A percentile compares a stretch with the other conserved stretches of the same genome.
Conservation (phyloP, 1,140 invertebrate species). For the Luehdorfia chinensis region DNA sequence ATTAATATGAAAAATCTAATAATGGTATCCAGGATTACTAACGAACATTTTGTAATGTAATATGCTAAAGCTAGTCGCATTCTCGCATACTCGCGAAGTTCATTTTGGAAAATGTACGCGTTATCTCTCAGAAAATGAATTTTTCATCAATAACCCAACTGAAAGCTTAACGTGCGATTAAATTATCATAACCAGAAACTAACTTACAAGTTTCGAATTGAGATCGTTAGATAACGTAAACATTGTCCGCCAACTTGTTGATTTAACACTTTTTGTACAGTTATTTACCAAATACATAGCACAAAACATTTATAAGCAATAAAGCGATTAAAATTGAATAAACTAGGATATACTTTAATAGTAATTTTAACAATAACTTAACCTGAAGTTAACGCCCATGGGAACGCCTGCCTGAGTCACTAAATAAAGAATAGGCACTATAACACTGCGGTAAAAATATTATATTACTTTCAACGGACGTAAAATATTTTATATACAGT, state of each 20-base stretch:
- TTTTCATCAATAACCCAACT: no score
- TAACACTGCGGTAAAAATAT: no score
- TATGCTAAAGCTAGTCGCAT: no score
- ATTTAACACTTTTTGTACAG: neutral
- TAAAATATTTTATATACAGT: slow-evolving; percentile 14
- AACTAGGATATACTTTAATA: slow-evolving; percentile 27
- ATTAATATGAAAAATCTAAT: no score
- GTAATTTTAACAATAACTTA: slow-evolving; percentile 30
- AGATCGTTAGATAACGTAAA: slow-evolving; percentile 15
- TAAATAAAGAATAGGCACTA: no score
- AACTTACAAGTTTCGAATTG: slow-evolving; percentile 5
- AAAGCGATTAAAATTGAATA: slow-evolving; percentile 4
- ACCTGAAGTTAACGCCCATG: slow-evolving; percentile 41
- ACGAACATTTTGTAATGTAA: no score
- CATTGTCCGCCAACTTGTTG: neutral
- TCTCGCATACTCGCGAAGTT: no score
- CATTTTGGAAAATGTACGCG: no score
- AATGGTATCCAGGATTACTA: no score
- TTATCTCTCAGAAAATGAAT: no score
- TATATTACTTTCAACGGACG: slow-evolving; percentile 16
- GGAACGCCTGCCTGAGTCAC: slow-evolving; percentile 24
- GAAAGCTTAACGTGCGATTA: neutral
- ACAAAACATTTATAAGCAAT: no score
- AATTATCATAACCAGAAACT: slow-evolving; percentile 5
- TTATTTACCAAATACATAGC: neutral